Evolutionary conservation across 2,888 invertebrate species (phyloP).

Genomic region (Bombyx huttoni): DNA sequence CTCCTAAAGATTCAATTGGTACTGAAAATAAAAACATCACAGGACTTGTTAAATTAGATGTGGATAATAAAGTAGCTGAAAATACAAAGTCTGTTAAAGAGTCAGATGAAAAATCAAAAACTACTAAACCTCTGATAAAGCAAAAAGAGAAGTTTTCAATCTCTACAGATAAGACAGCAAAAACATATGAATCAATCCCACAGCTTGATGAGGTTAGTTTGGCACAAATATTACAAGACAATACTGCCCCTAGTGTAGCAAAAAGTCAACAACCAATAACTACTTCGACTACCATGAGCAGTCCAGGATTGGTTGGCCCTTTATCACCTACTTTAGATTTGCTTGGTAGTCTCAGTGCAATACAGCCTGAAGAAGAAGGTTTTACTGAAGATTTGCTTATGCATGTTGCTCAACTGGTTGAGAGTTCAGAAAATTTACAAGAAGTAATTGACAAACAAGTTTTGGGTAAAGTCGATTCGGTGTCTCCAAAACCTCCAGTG

Average conservation of each 20-base stretch:
- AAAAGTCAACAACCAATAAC: constrained; percentile 41
- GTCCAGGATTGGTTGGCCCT: constrained; percentile 65
- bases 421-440: constrained; percentile 77
- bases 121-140: constrained; percentile 33
- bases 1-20: constrained; percentile 48
- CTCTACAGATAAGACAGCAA: constrained; percentile 32
- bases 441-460: constrained; percentile 81
- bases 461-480: constrained; percentile 56
- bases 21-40: constrained; percentile 22
- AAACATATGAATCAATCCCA: constrained; percentile 53
- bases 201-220: constrained; percentile 63
- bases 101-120: constrained; percentile 19
- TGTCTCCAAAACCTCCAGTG: constrained; percentile 22
- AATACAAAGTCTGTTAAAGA: constrained; percentile 20
- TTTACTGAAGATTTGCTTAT: constrained; percentile 79
- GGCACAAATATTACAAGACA: constrained; percentile 63
- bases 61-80: constrained; percentile 17
- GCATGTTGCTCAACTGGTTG: constrained; percentile 81
- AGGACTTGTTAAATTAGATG: constrained; percentile 14
- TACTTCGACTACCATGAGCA: constrained; percentile 44
- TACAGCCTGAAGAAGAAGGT: constrained; percentile 76
- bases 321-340: constrained; percentile 74
- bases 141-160: constrained; percentile 27
- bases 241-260: constrained; percentile 28
- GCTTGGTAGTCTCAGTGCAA: constrained; percentile 46